Conservation (phyloP, 1,140 invertebrate species). For the Eupeodes corollae region DNA sequence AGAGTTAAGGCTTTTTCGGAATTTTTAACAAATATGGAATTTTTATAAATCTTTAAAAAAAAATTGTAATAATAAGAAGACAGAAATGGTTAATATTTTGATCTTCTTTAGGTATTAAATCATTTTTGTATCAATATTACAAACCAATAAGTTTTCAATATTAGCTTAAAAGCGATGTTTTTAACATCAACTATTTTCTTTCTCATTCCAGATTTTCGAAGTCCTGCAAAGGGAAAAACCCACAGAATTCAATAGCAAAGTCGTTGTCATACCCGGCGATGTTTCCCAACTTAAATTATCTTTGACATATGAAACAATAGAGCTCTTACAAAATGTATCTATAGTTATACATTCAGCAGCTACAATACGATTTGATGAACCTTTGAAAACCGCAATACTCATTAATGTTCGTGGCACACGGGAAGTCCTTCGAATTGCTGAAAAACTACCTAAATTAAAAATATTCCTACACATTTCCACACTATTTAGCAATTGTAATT, state of each 20-base stretch:
- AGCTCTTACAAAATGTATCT: slow-evolving; percentile 41
- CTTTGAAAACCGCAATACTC: slow-evolving; percentile 49
- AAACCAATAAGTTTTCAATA: no score
- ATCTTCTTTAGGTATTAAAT: no score
- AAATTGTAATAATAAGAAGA: no score
- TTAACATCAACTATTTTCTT: no score
- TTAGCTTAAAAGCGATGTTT: no score
- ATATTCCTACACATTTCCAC: slow-evolving; percentile 70
- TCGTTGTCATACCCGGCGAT: slow-evolving; percentile 3
- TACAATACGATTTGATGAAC: slow-evolving; percentile 62
- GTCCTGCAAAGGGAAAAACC: neutral
- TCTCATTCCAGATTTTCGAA: slow-evolving; percentile 1
- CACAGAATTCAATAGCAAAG: slow-evolving; percentile 1
- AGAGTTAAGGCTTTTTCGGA: no score
- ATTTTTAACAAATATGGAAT: no score
- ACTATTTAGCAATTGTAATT: slow-evolving; percentile 52
- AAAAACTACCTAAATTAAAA: slow-evolving; percentile 54
- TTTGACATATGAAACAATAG: neutral
- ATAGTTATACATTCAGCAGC: slow-evolving; percentile 89
- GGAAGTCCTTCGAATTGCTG: slow-evolving; percentile 48
- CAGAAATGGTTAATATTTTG: no score
- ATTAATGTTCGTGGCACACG: slow-evolving; percentile 52
- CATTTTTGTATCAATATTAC: no score
- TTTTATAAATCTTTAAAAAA: no score
- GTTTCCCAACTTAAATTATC: neutral